Conservation (phyloP, 2,113 vertebrate species). For the Chionomys nivalis region DNA sequence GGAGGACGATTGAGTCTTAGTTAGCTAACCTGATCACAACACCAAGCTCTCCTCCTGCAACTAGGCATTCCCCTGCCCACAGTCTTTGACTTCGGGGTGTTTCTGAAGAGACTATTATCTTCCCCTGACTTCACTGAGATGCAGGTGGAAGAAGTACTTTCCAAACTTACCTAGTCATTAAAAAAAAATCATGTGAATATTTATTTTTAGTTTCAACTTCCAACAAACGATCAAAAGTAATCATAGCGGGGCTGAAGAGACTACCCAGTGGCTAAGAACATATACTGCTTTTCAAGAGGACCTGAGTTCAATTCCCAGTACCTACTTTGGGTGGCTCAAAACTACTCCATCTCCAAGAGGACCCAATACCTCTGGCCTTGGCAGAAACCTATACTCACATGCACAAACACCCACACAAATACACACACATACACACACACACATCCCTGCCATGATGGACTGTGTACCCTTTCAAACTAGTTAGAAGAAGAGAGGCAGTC, state of each 20-base stretch:
- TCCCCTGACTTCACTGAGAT: background rate
- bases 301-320: background rate
- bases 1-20: background rate
- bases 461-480: background rate
- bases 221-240: background rate
- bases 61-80: background rate
- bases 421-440: background rate
- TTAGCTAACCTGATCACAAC: background rate
- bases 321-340: background rate
- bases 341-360: background rate
- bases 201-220: constrained; percentile 35
- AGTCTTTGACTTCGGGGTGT: background rate
- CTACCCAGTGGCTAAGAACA: background rate
- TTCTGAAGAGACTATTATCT: background rate
- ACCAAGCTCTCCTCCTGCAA: background rate
- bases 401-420: background rate
- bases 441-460: background rate
- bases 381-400: background rate
- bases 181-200: background rate
- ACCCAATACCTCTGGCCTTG: background rate
- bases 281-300: background rate
- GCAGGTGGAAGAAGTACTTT: background rate
- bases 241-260: background rate
- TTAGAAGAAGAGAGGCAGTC: background rate
- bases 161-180: background rate